A percentile compares a stretch with the other conserved stretches of the same genome.
Conservation (phyloP, 2,113 vertebrate genomes). For the Stigmatopora argus region DNA sequence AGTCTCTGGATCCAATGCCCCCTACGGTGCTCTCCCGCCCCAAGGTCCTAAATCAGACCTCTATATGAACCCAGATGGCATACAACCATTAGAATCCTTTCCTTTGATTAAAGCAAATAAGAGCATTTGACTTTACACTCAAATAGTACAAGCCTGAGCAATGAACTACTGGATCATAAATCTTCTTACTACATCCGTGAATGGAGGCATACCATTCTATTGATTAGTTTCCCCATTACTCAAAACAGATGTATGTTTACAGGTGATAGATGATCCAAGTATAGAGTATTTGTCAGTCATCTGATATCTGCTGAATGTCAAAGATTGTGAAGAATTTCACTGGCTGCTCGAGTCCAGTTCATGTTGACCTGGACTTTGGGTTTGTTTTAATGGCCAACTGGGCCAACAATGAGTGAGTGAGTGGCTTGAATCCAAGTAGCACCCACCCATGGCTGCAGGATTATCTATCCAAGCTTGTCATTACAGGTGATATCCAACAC, state of each 20-base stretch:
- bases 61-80: conserved; percentile 36
- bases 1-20: not conserved
- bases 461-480: conserved; percentile 20
- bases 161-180: conserved; percentile 54
- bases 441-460: not conserved
- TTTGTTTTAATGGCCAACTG: conserved; percentile 13
- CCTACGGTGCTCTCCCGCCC: not conserved
- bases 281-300: conserved; percentile 67
- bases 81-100: conserved; percentile 42
- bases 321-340: conserved; percentile 30
- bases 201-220: conserved; percentile 56
- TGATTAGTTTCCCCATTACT: conserved; percentile 73
- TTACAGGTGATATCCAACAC: conserved; percentile 10
- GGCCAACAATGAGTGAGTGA: not conserved
- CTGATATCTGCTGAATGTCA: conserved; percentile 56
- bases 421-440: not conserved
- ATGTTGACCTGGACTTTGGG: conserved; percentile 9
- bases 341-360: conserved; percentile 3
- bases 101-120: conserved; percentile 56
- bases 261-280: conserved; percentile 69
- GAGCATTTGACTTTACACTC: conserved; percentile 62
- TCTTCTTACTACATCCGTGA: conserved; percentile 45
- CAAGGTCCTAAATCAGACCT: conserved; percentile 25
- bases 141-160: conserved; percentile 53
- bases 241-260: conserved; percentile 66